phyloP scores from a whole-genome alignment of 2,113 vertebrate genomes.

The Cygnus buccinator region DNA sequence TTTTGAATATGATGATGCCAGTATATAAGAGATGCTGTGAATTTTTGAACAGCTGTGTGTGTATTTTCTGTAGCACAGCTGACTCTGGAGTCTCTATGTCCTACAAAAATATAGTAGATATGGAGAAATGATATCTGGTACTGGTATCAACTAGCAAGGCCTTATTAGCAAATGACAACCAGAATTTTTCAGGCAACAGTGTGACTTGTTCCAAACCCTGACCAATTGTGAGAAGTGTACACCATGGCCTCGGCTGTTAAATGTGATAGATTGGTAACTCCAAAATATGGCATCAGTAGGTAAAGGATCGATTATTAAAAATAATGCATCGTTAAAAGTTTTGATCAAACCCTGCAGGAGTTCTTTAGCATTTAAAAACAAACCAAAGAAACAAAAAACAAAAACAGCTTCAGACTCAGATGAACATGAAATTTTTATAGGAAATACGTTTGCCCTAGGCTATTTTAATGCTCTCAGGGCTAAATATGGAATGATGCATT shows the following conservation, averaged over 20 bases:
- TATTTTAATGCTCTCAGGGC: background rate
- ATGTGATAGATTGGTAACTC: background rate
- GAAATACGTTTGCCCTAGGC: background rate
- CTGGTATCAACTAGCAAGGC: background rate
- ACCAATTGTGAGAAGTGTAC: background rate
- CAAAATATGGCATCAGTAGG: background rate
- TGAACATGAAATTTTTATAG: background rate
- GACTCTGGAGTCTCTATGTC: background rate
- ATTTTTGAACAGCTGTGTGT: background rate
- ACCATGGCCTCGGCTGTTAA: background rate
- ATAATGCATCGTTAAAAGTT: background rate
- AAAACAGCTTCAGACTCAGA: background rate
- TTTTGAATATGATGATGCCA: rapidly evolving
- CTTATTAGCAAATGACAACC: background rate
- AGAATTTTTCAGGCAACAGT: background rate
- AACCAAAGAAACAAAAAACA: too few species aligned
- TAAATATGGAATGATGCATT: background rate
- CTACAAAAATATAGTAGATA: background rate
- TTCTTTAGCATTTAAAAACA: background rate
- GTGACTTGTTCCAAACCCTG: background rate
- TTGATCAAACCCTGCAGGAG: background rate
- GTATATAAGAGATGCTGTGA: background rate
- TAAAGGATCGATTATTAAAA: background rate
- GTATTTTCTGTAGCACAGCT: background rate
- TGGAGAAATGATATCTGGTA: background rate